phyloP scores from a whole-genome alignment of 2,888 invertebrate genomes.

The Dione vanillae region DNA sequence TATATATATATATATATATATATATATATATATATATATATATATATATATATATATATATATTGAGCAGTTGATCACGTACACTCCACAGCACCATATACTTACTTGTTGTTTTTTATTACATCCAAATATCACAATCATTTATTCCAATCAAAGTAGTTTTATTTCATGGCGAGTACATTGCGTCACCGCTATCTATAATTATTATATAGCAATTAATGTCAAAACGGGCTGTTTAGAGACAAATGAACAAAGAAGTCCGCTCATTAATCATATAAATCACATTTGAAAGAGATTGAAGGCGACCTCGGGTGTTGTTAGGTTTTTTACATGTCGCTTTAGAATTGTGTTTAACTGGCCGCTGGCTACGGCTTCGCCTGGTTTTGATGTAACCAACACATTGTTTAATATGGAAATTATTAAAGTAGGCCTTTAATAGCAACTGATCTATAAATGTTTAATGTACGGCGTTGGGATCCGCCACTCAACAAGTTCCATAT shows the following conservation, averaged over 20 bases:
- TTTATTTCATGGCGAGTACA: conserved; percentile 3
- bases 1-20: too few species aligned
- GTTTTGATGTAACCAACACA: not conserved
- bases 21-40: too few species aligned
- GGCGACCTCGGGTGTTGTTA: conserved; percentile 42
- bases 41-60: too few species aligned
- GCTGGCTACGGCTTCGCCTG: not conserved
- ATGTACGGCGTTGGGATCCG: too few species aligned
- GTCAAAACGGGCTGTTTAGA: conserved; percentile 61
- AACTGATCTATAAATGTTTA: too few species aligned
- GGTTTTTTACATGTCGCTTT: conserved; percentile 32
- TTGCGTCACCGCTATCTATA: conserved; percentile 38
- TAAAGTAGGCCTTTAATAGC: too few species aligned
- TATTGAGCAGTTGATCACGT: not conserved
- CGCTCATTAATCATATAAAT: conserved; percentile 75
- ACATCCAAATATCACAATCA: not conserved
- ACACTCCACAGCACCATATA: not conserved
- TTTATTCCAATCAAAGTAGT: conserved; percentile 12
- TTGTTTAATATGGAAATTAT: not conserved
- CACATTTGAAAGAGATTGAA: conserved; percentile 50
- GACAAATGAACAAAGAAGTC: conserved; percentile 69
- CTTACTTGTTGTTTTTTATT: not conserved
- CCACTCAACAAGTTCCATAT: not conserved
- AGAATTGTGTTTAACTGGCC: conserved; percentile 7
- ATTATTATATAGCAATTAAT: conserved; percentile 71